A percentile compares a stretch with the other conserved stretches of the same genome.
Conservation (phyloP, 2,113 vertebrate species). For the Dipodomys spectabilis region DNA sequence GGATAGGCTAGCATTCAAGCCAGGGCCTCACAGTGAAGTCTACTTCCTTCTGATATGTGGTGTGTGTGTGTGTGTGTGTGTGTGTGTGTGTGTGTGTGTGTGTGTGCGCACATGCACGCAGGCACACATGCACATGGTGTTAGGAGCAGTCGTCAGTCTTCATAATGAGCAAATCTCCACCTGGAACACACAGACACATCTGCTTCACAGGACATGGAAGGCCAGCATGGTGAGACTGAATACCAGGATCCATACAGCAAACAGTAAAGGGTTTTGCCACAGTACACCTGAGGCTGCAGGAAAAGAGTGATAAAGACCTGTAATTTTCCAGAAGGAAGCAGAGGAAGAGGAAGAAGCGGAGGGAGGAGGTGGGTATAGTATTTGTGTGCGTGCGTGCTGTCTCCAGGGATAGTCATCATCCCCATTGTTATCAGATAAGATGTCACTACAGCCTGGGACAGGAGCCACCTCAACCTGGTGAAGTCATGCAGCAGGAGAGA, state of each 20-base stretch:
- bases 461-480: slow-evolving; percentile 84
- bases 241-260: slow-evolving; percentile 81
- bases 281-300: slow-evolving; percentile 86
- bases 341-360: slow-evolving; percentile 86
- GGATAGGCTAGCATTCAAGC: background rate
- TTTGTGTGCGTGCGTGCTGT: slow-evolving; percentile 84
- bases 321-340: slow-evolving; percentile 87
- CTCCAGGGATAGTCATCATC: slow-evolving; percentile 86
- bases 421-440: slow-evolving; percentile 22
- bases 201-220: slow-evolving; percentile 79
- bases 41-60: background rate
- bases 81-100: background rate
- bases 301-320: slow-evolving; percentile 85
- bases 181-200: slow-evolving; percentile 81
- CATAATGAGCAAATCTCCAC: slow-evolving; percentile 69
- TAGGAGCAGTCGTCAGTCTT: slow-evolving; percentile 71
- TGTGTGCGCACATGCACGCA: rapidly evolving
- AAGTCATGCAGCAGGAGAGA: slow-evolving; percentile 84
- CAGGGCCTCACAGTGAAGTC: background rate
- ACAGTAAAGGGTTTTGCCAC: slow-evolving; percentile 86
- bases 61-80: background rate
- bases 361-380: slow-evolving; percentile 85
- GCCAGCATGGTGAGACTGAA: slow-evolving; percentile 81
- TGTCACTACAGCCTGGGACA: slow-evolving; percentile 86
- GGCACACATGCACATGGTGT: too few species aligned